These are phyloP conservation scores for Lasius platythorax DNA, from an alignment of 2,888 invertebrate genomes.

Conservation along the genomic window DNA sequence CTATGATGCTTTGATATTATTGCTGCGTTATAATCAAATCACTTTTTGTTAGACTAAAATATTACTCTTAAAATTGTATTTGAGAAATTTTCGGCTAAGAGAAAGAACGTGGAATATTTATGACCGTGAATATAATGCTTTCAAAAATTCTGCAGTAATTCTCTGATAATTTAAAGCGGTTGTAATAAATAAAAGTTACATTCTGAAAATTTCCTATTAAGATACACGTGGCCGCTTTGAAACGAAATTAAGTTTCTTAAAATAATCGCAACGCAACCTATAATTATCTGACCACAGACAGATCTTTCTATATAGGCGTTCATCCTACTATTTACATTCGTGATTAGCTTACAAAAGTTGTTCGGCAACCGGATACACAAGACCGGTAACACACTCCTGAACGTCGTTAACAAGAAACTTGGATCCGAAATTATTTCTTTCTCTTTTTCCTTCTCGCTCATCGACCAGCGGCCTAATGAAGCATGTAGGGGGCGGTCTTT, in stretches of 20 bases:
- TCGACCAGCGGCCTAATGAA: conserved; percentile 50
- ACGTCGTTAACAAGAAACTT: conserved; percentile 73
- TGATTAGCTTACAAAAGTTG: conserved; percentile 38
- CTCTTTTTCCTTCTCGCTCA: conserved; percentile 25
- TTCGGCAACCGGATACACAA: conserved; percentile 63
- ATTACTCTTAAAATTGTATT: neutral
- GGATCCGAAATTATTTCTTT: conserved; percentile 57
- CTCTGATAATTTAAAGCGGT: neutral
- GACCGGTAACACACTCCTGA: conserved; percentile 61
- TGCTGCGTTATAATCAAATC: conserved; percentile 7
- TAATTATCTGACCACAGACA: conserved; percentile 23
- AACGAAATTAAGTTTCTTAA: conserved; percentile 34
- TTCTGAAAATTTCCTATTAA: neutral
- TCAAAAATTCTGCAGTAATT: neutral
- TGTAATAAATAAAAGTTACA: conserved; percentile 20
- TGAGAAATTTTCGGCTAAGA: neutral
- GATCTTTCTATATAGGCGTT: conserved; percentile 1
- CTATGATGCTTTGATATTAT: neutral
- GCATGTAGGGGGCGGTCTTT: conserved; percentile 43
- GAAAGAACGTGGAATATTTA: neutral
- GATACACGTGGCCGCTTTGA: neutral
- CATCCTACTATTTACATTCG: conserved; percentile 33
- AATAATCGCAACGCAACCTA: conserved; percentile 25
- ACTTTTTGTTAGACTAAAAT: conserved; percentile 8
- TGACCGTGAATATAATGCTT: neutral